A percentile compares a stretch with the other conserved stretches of the same genome.
These are phyloP conservation scores for Cyprinodon diabolis DNA, from an alignment of 2,797 vertebrate genomes.

Conservation along the genomic window DNA sequence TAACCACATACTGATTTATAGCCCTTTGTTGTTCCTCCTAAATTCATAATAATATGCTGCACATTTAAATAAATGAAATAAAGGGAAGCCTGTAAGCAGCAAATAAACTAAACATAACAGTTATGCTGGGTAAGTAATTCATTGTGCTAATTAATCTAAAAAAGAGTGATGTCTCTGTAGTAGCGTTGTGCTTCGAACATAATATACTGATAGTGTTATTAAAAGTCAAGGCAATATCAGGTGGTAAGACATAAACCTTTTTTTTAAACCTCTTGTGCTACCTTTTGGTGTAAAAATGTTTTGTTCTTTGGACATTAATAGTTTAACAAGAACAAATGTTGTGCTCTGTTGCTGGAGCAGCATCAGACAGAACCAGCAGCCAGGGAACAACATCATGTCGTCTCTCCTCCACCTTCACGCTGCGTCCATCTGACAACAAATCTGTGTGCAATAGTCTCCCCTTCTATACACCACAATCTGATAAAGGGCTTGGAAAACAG, in stretches of 20 bases:
- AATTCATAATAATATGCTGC: conserved; percentile 31
- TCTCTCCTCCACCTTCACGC: conserved; percentile 34
- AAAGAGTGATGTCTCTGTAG: conserved; percentile 27
- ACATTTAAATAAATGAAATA: conserved; percentile 47
- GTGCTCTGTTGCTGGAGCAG: neutral
- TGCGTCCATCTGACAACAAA: conserved; percentile 41
- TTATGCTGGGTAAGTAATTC: conserved; percentile 56
- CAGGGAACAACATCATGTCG: conserved; percentile 1
- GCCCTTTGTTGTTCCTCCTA: conserved; percentile 21
- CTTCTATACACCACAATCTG: conserved; percentile 35
- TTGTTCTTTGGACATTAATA: neutral
- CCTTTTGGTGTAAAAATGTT: neutral
- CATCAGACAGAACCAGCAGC: conserved; percentile 12
- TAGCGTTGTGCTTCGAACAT: conserved; percentile 21
- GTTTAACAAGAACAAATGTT: neutral
- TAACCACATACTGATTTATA: neutral
- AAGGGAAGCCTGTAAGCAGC: conserved; percentile 48
- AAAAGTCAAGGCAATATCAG: conserved; percentile 12
- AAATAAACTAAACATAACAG: conserved; percentile 58
- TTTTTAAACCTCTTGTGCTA: conserved; percentile 6
- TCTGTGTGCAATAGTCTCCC: conserved; percentile 32
- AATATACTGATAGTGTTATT: neutral
- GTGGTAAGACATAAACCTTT: neutral
- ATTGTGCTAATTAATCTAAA: conserved; percentile 52
- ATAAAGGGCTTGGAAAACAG: conserved; percentile 52